Conservation (phyloP, 2,797 vertebrate species). For the Lindbergichthys nudifrons region DNA sequence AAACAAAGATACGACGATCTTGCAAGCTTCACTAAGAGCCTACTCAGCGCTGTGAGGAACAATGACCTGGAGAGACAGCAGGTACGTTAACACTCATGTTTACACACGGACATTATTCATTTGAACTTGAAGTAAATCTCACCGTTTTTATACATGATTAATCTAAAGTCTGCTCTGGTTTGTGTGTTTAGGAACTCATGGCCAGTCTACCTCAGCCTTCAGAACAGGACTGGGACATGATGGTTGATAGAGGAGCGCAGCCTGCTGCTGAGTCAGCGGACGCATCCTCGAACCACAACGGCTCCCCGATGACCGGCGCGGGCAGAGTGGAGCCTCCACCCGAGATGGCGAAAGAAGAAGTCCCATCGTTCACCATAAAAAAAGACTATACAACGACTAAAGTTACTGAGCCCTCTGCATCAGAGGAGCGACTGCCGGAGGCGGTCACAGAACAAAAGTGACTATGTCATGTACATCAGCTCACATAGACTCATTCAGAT, state of each 20-base stretch:
- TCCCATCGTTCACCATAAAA: conserved; percentile 53
- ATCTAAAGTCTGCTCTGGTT: conserved; percentile 12
- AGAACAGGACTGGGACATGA: conserved; percentile 91
- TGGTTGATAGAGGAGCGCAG: conserved; percentile 69
- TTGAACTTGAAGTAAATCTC: not conserved
- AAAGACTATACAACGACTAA: conserved; percentile 52
- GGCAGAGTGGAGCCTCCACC: conserved; percentile 29
- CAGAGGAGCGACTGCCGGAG: conserved; percentile 91
- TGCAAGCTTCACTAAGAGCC: conserved; percentile 90
- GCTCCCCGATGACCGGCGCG: conserved; percentile 24
- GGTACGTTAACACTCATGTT: conserved; percentile 75
- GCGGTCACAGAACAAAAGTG: conserved; percentile 86
- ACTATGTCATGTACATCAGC: conserved; percentile 49
- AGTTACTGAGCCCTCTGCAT: conserved; percentile 90
- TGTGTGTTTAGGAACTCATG: conserved; percentile 88
- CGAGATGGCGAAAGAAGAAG: conserved; percentile 40
- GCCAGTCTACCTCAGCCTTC: conserved; percentile 95
- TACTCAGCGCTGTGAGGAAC: conserved; percentile 91
- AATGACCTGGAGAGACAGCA: conserved; percentile 94
- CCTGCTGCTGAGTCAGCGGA: conserved; percentile 49
- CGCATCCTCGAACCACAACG: conserved; percentile 36
- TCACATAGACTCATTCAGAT: conserved; percentile 42
- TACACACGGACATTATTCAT: not conserved
- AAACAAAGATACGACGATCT: conserved; percentile 95
- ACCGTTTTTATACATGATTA: not conserved